Evolutionary conservation across 2,113 vertebrate genomes (phyloP), one percentile per base, ranked within the genome.

Genomic region (Hemiscyllium ocellatum): DNA sequence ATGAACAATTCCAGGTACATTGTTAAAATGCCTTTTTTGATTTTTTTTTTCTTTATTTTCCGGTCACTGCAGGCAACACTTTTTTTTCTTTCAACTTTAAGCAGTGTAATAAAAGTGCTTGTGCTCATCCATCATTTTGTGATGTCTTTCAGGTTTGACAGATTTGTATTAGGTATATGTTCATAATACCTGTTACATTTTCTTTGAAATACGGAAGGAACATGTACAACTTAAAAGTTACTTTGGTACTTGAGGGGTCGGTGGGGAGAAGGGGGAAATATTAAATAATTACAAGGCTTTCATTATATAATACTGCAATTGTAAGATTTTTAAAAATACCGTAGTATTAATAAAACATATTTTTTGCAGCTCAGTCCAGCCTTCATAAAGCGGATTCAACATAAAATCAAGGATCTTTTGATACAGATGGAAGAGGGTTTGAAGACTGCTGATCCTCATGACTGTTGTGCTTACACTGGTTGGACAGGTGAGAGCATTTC

Each of bases 341-440:
- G 17, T 29, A 42, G 61, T 22, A 52, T 56, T 72, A 26, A 33
- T 19, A 94, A 69, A 37, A 26, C 65, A 3, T 26, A 26, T 17
- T 61, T 42, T 72, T 96, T 96, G 97, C 96, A 99, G 99, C 97
- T 99, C 96, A 97, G 96, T 24, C 96, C 97, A 91, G 96, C 33
- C 0, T 99, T 99, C 96, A 96, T 97, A 96, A 98, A 97, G 96
- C 98, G 97, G 96, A 97, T 99, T 95, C 98, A 99, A 96, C 97
- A 97, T 96, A 99, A 99, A 98, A 99, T 99, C 87, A 98, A 98
- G 96, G 99, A 99, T 96, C 98, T 99, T 90, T 97, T 99, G 4
- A 98, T 98, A 95, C 99, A 99, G 96, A 99, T 99, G 99, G 99
- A 99, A 95, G 99, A 99, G 96, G 99, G 99, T 20, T 97, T 99